These are phyloP conservation scores for Drosophila rellima DNA, from an alignment of 2,888 invertebrate genomes.

Conservation along the genomic window DNA sequence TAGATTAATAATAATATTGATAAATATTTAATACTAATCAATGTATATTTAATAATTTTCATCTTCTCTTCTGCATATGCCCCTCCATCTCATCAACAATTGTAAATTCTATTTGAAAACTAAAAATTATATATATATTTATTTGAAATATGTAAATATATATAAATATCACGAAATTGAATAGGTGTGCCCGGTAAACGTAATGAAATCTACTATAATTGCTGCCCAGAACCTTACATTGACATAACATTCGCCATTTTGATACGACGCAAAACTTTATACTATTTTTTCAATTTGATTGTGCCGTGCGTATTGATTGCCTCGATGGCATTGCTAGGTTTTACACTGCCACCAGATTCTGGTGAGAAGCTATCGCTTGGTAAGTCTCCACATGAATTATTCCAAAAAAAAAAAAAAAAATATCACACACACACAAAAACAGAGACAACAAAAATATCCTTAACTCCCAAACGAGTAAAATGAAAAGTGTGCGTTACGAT, in stretches of 20 bases:
- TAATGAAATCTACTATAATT: constrained; percentile 97
- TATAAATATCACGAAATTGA: constrained; percentile 20
- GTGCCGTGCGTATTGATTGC: constrained; percentile 99
- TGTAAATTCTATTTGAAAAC: constrained; percentile 22
- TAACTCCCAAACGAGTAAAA: background rate
- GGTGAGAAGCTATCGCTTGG: constrained; percentile 99
- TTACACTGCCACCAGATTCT: constrained; percentile 99
- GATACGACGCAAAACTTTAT: constrained; percentile 98
- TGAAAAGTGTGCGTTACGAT: constrained; percentile 13
- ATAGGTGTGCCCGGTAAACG: constrained; percentile 97
- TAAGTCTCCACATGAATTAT: constrained; percentile 85
- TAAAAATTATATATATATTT: constrained; percentile 11
- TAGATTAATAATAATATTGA: background rate
- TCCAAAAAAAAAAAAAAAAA: constrained; percentile 10
- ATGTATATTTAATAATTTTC: constrained; percentile 49
- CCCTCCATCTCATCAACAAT: constrained; percentile 44
- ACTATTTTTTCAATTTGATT: constrained; percentile 99
- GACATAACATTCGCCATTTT: constrained; percentile 99
- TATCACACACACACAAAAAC: constrained; percentile 9
- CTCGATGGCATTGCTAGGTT: constrained; percentile 99
- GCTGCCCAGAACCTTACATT: constrained; percentile 99
- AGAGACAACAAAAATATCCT: constrained; percentile 7
- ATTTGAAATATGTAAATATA: constrained; percentile 9
- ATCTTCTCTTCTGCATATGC: constrained; percentile 57
- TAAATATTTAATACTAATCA: constrained; percentile 41